Conservation (phyloP, 1,140 invertebrate species). For the Diorhabda elongata region DNA sequence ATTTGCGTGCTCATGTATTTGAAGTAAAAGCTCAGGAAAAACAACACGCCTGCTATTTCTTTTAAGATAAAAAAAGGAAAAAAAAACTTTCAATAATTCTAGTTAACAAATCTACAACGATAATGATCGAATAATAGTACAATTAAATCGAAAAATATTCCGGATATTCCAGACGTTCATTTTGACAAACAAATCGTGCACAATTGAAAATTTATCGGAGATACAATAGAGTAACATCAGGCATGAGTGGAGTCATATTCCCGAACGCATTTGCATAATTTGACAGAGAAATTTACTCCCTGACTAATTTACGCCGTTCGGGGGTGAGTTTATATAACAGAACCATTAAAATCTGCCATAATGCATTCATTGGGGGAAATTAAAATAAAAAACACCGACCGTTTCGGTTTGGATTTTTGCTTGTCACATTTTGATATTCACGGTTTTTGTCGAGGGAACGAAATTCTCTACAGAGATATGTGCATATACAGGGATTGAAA, state of each 20-base stretch:
- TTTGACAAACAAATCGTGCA: slow-evolving; percentile 3
- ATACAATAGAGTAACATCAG: slow-evolving; percentile 14
- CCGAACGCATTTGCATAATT: slow-evolving; percentile 43
- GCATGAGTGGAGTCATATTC: slow-evolving; percentile 15
- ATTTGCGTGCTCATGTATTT: no score
- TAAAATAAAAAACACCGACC: slow-evolving; percentile 24
- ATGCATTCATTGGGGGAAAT: slow-evolving; percentile 34
- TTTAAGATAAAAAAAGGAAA: no score
- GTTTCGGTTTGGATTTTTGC: slow-evolving; percentile 8
- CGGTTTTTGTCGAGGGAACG: not conserved
- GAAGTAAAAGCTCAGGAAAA: no score
- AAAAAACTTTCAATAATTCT: no score
- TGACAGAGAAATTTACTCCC: slow-evolving; percentile 46
- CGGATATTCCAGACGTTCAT: not conserved
- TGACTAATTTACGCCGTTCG: slow-evolving; percentile 44
- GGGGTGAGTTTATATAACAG: slow-evolving; percentile 43
- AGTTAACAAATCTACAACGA: no score
- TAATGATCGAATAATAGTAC: not conserved
- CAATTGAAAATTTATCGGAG: slow-evolving; percentile 8
- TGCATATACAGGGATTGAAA: no score
- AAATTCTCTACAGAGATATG: not conserved
- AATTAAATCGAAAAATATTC: not conserved
- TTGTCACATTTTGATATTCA: slow-evolving; percentile 8
- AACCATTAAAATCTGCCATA: slow-evolving; percentile 35
- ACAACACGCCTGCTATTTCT: no score